Evolutionary conservation across 2,888 invertebrate species (phyloP).

Genomic region (Physocephala rufipes): DNA sequence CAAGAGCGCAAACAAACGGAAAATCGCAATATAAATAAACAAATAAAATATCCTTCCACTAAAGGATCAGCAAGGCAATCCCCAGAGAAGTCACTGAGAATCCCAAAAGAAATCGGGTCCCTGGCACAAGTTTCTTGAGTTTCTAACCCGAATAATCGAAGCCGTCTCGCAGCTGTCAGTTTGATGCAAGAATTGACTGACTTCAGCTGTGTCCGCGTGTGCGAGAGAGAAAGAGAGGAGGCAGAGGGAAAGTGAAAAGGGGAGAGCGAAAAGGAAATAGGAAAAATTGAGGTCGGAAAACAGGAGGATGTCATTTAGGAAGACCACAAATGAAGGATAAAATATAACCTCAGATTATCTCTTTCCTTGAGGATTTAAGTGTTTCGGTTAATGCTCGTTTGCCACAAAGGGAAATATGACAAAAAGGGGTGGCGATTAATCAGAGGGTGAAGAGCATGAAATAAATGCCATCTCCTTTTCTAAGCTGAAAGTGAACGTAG

Average conservation of each 20-base stretch:
- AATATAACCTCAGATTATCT: conserved; percentile 4
- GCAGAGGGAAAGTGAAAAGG: not conserved
- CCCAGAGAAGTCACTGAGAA: not conserved
- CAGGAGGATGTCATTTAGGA: not conserved
- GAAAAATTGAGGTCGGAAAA: not conserved
- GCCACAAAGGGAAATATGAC: no score
- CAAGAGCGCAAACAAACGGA: conserved; percentile 3
- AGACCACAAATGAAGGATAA: not conserved
- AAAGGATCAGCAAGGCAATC: conserved; percentile 7
- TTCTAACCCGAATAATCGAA: conserved; percentile 32
- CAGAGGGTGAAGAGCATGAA: conserved; percentile 11
- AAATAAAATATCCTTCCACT: not conserved
- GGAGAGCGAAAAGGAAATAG: not conserved
- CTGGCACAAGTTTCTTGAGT: conserved; percentile 1
- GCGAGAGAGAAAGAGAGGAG: not conserved
- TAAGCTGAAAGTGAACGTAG: not conserved
- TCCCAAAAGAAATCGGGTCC: not conserved
- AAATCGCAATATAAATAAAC: conserved; percentile 13
- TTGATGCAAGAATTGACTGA: conserved; percentile 18
- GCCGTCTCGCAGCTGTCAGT: conserved; percentile 17
- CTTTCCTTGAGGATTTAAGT: not conserved
- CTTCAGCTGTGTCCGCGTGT: no score
- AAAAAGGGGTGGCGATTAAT: not conserved
- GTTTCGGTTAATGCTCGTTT: not conserved
- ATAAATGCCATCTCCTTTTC: conserved; percentile 11